phyloP scores from a whole-genome alignment of 2,797 vertebrate genomes.

The Poecilia velifera region DNA sequence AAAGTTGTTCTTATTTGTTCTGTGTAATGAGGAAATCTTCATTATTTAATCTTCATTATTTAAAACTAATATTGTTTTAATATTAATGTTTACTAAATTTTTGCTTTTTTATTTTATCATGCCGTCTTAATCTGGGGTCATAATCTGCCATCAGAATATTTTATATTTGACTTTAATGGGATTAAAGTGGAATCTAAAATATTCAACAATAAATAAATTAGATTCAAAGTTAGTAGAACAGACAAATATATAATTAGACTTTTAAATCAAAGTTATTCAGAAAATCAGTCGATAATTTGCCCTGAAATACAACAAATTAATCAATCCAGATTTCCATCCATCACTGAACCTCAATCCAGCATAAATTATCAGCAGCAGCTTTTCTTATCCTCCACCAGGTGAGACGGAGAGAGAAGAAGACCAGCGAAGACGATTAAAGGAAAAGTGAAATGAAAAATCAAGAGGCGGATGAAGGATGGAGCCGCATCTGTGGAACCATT shows the following conservation, averaged over 20 bases:
- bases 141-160: not conserved
- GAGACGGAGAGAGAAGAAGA: constrained; percentile 34
- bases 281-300: not conserved
- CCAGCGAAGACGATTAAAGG: constrained; percentile 49
- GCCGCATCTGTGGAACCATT: constrained; percentile 25
- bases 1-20: not conserved
- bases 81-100: too few relatives aligned
- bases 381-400: not conserved
- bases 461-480: constrained; percentile 55
- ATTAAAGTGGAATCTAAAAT: not conserved
- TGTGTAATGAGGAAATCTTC: too few relatives aligned
- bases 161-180: too few relatives aligned
- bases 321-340: not conserved
- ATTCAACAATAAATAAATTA: not conserved
- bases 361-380: not conserved
- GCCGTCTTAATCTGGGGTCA: too few relatives aligned
- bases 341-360: not conserved
- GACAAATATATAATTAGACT: not conserved
- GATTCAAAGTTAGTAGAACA: not conserved
- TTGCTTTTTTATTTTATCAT: not conserved
- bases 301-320: not conserved
- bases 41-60: too few relatives aligned
- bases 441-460: constrained; percentile 60
- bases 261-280: not conserved
- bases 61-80: too few relatives aligned